Base-by-base conservation (phyloP, 2,888 invertebrate genomes). In the Horisme vitalbata region DNA sequence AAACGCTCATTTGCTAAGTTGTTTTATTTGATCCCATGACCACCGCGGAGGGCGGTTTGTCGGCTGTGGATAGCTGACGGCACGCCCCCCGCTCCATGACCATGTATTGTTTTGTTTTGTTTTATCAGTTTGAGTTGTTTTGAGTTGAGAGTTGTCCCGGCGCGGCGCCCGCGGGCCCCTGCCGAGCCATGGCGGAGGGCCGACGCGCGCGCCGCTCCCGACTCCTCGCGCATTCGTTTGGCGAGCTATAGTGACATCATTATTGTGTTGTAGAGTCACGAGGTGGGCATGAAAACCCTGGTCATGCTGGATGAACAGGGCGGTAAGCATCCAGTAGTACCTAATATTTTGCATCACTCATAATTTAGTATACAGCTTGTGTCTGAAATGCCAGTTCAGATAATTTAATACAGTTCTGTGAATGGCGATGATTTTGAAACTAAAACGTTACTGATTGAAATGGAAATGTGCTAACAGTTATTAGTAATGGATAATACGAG, bases 301-400 rank as follows among this genome's bases (percentile, higher is more conserved):
- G 98, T 99, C 92, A 98, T 98, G 95, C 95, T 99, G 95, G 99
- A 99, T 94, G 98, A 99, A 93, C 99, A 99, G 96, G 99, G 98
- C 96, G 98, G 98, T 98, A 96, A 97, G 97, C 94, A 93, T 93
- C 91, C 90, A 90, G 86, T 88, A 89, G 88, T 79, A 83, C 75
- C 75, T 75, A 75, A 72, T 86, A 81, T 75, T 81, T 77, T 85
- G 86, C 83, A 86, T 86, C 85, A 86, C 79, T 78, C 85, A 83
- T 80, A 81, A 78, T 75, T 79, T 87, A 87, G 86, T 79, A n/a
- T n/a, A 79, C 75, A 84, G 88, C 88, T 88, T 88, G 73, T 79
- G 79, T 86, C 79, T 79, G 82, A 85, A 75, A 83, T 83, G 85
- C 84, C 84, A 83, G 69, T 83, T 83, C 82, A 76, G 77, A 83